A percentile compares a stretch with the other conserved stretches of the same genome.
These are phyloP conservation scores for Planococcus citri DNA, from an alignment of 1,140 invertebrate species.

Conservation along the genomic window DNA sequence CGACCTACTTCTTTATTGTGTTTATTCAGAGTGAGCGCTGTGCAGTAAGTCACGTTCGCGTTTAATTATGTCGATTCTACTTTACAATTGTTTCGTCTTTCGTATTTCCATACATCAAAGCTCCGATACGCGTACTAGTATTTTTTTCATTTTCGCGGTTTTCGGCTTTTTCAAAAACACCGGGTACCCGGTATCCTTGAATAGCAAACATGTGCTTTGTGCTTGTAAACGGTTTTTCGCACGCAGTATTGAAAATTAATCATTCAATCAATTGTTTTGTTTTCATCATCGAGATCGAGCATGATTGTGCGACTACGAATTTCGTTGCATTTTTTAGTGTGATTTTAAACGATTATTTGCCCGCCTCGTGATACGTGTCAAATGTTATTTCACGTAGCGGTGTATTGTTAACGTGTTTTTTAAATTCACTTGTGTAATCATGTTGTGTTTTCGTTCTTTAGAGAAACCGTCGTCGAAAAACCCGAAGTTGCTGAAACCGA, in stretches of 20 bases:
- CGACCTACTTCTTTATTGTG: constrained; percentile 9
- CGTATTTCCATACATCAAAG: not conserved
- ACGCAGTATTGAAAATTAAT: not conserved
- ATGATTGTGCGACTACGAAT: not conserved
- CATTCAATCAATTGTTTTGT: not conserved
- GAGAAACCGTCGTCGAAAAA: constrained; percentile 6
- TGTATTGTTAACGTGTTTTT: no score
- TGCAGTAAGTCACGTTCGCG: not conserved
- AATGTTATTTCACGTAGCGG: no score
- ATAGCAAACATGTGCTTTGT: constrained; percentile 10
- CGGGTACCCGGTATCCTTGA: constrained; percentile 1
- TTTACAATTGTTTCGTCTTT: not conserved
- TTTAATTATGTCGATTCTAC: not conserved
- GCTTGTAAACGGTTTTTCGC: constrained; percentile 6
- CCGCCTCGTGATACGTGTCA: no score
- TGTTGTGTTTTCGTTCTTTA: not conserved
- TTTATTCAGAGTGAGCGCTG: not conserved
- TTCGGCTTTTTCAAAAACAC: not conserved
- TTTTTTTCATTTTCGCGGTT: not conserved
- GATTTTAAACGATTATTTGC: no score
- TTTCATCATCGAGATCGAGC: not conserved
- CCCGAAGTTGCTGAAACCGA: no score
- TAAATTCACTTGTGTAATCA: no score
- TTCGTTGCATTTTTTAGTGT: not conserved
- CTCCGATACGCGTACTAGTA: not conserved